Base-by-base conservation (phyloP, 2,888 invertebrate species). In the Priocnemis perturbator region DNA sequence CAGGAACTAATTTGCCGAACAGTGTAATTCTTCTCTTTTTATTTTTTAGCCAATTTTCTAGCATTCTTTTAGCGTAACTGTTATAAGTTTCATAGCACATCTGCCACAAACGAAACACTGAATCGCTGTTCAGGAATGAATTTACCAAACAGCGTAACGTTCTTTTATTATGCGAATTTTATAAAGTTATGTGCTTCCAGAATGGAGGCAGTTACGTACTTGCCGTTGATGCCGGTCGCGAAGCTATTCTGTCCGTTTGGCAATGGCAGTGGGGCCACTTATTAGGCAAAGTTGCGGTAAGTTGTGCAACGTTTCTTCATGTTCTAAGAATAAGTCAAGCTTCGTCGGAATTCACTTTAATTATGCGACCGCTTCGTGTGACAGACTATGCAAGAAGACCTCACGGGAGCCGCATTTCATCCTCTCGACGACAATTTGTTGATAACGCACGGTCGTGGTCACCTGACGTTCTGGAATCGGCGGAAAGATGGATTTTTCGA, bases 231-330 rank as follows among this genome's bases (percentile, higher is more conserved):
- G 95, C 95, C 3, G 96, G 97, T 0, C 92, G 95, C 59, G 97
- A 97, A 88, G 96, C 97, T 85, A 96, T 97, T 73, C 91, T 97
- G 2, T 96, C 96, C 0, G 96, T 98, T 0, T 98, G 97, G 97
- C 96, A 97, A 83, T 97, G 97, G 97, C 96, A 96, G 85, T 96
- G 97, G 94, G 96, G 96, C 61, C 95, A 96, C 89, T 91, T 97
- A n/a, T 91, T 97, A 9, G 97, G 97, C 67, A 96, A 97, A 93
- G 97, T 97, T 61, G 96, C 97, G 77, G 97, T 97, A 91, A 93
- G 95, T 92, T 53, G 14, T 26, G 7, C 26, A n/a, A n/a, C n/a
- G n/a, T n/a, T n/a, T n/a, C n/a, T n/a, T n/a, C n/a, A n/a, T n/a
- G n/a, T n/a, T n/a, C n/a, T n/a, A n/a, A n/a, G n/a, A n/a, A n/a